Conservation (phyloP, 2,113 vertebrate species). For the Origma solitaria region DNA sequence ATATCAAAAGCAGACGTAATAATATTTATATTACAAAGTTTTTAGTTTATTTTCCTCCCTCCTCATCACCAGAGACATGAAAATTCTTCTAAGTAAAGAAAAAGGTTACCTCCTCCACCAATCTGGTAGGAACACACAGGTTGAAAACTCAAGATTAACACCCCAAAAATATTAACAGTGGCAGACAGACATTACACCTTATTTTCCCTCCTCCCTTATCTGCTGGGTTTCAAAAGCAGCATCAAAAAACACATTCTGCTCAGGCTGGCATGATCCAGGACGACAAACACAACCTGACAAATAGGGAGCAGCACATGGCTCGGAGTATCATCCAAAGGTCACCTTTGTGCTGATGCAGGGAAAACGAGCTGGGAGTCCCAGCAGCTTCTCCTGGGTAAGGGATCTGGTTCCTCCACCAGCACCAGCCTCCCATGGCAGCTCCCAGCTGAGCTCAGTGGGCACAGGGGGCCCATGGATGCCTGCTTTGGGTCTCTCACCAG, state of each 20-base stretch:
- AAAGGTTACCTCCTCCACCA: background rate
- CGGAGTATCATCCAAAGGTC: background rate
- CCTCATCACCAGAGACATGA: background rate
- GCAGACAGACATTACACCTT: background rate
- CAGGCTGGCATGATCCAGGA: background rate
- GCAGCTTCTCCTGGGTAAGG: background rate
- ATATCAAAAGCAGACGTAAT: background rate
- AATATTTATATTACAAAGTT: background rate
- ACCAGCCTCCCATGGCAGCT: background rate
- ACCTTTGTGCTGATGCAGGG: background rate
- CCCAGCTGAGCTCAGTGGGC: too few species aligned
- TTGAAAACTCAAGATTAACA: conserved; percentile 17
- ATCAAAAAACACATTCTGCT: background rate
- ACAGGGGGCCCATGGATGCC: accelerated
- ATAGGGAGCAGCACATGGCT: accelerated
- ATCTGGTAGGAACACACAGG: background rate
- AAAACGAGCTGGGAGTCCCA: background rate
- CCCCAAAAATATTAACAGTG: conserved; percentile 3
- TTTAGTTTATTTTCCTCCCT: background rate
- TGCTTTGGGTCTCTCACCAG: background rate
- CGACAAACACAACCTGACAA: background rate
- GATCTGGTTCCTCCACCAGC: background rate
- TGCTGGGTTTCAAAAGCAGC: background rate
- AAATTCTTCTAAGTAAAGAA: background rate
- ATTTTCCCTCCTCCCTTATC: background rate